These are phyloP conservation scores for Linurgus olivaceus DNA, from an alignment of 2,797 vertebrate genomes.

Conservation along the genomic window DNA sequence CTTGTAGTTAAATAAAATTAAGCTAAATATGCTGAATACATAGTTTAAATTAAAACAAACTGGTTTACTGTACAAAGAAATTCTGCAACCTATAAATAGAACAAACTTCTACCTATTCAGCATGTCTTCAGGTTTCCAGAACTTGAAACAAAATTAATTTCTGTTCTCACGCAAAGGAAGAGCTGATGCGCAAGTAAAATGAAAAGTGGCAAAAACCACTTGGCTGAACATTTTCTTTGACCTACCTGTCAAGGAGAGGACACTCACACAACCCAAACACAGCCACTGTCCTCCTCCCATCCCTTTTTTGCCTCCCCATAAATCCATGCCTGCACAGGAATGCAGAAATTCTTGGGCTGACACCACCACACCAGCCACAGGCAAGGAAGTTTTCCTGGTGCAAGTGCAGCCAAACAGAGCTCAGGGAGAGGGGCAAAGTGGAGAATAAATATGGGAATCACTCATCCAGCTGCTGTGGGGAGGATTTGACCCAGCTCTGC, in stretches of 20 bases:
- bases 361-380: neutral
- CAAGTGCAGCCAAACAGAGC: neutral
- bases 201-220: neutral
- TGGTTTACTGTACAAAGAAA: neutral
- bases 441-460: neutral
- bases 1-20: slow-evolving; percentile 22
- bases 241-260: neutral
- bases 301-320: neutral
- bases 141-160: slow-evolving; percentile 18
- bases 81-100: slow-evolving; percentile 44
- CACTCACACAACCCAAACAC: neutral
- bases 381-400: neutral
- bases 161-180: neutral
- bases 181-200: neutral
- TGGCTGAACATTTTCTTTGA: neutral
- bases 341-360: neutral
- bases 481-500: neutral
- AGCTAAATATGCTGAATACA: slow-evolving; percentile 28
- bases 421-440: neutral
- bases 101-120: slow-evolving; percentile 4
- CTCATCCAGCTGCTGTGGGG: neutral
- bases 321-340: neutral
- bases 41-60: slow-evolving; percentile 51
- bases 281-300: neutral
- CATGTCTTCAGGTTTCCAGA: slow-evolving; percentile 1